Evolutionary conservation across 1,140 invertebrate species (phyloP).

Genomic region (Caenorhabditis latens): DNA sequence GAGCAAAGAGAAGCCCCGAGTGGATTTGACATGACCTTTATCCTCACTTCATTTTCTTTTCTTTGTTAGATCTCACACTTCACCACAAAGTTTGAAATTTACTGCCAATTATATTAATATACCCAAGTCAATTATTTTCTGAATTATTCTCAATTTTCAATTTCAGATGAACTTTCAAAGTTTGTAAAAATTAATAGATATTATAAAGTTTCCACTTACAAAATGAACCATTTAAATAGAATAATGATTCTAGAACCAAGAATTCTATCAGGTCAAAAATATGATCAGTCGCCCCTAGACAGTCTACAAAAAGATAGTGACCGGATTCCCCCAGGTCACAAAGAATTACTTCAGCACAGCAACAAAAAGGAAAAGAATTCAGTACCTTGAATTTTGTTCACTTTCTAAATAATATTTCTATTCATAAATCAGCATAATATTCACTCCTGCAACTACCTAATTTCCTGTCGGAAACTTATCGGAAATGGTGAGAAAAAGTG

Average conservation of each 20-base stretch:
- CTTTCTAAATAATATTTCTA: no score
- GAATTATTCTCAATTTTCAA: not conserved
- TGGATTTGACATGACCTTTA: constrained; percentile 21
- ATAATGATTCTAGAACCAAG: no score
- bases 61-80: not conserved
- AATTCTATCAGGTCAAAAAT: no score
- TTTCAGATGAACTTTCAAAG: not conserved
- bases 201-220: no score
- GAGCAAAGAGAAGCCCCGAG: not conserved
- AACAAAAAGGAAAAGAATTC: no score
- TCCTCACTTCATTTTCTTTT: not conserved
- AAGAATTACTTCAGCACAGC: no score
- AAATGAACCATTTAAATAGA: no score
- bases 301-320: no score
- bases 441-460: not conserved
- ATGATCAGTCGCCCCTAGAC: no score
- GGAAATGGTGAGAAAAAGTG: not conserved
- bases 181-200: not conserved
- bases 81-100: not conserved
- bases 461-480: not conserved
- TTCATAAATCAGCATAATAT: no score
- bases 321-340: no score
- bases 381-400: no score
- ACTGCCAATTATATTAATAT: not conserved
- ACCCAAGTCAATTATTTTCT: not conserved